Evolutionary conservation across 2,888 invertebrate species (phyloP).

Genomic region (Arctia plantaginis): DNA sequence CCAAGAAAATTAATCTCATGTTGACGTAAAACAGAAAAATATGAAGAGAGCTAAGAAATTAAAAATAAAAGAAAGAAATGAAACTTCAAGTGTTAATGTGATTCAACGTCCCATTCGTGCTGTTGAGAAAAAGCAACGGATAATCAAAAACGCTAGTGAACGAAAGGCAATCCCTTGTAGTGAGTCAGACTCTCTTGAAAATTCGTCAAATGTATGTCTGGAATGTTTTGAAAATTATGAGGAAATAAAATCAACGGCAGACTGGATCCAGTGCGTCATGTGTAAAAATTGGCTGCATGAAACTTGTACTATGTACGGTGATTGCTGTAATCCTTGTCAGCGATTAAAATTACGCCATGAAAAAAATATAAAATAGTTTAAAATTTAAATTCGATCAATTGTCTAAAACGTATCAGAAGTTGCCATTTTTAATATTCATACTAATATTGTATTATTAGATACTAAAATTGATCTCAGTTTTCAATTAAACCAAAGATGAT

Average conservation of each 20-base stretch:
- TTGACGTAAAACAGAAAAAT: neutral
- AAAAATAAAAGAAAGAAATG: neutral
- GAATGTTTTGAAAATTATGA: neutral
- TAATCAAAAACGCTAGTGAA: too few relatives aligned
- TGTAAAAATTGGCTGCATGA: constrained; percentile 1
- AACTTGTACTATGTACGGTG: neutral
- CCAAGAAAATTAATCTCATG: neutral
- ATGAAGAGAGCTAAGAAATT: neutral
- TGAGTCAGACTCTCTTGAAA: neutral
- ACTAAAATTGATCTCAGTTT: too few relatives aligned
- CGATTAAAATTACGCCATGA: neutral
- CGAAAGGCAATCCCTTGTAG: neutral
- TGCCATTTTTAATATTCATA: too few relatives aligned
- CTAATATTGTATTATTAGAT: too few relatives aligned
- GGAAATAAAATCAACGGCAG: neutral
- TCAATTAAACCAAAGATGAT: neutral
- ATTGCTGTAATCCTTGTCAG: neutral
- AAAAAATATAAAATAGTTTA: too few relatives aligned
- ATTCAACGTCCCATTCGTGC: neutral
- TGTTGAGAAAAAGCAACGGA: too few relatives aligned
- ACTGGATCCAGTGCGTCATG: neutral
- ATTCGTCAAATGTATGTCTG: neutral
- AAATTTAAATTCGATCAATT: too few relatives aligned
- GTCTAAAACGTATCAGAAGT: too few relatives aligned
- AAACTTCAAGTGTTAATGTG: neutral